Conservation (phyloP, 2,113 vertebrate genomes). For the Sigmodon hispidus region DNA sequence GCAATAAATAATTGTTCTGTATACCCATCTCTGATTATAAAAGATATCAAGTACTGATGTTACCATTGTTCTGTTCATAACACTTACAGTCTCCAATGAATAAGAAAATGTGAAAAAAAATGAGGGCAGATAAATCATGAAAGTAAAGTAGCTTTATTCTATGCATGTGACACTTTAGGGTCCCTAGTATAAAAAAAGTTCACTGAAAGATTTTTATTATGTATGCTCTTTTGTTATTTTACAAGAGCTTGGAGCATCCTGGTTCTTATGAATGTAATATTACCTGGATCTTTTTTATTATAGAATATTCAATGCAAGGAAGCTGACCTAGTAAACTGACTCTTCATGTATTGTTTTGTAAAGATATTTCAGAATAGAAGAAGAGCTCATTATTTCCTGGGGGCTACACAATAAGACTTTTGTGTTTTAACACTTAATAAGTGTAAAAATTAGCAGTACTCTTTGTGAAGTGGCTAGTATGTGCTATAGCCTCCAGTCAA, state of each 20-base stretch:
- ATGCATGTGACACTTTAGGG: neutral
- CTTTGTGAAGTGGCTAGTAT: no score
- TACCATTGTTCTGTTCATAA: neutral
- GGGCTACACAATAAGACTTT: neutral
- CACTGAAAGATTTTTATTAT: neutral
- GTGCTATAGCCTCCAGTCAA: no score
- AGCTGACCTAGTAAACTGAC: neutral
- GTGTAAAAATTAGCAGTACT: neutral
- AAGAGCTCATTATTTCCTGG: neutral
- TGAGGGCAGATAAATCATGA: neutral
- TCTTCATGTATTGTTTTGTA: neutral
- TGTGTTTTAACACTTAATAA: no score
- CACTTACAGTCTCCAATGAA: neutral
- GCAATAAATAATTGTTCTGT: neutral
- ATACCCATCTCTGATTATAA: neutral
- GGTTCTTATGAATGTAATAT: neutral
- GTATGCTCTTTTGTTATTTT: neutral
- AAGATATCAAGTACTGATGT: neutral
- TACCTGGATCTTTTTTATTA: neutral
- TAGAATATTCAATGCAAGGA: neutral
- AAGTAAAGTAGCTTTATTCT: neutral
- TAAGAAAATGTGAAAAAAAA: neutral
- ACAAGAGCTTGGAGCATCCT: neutral
- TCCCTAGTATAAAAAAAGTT: neutral
- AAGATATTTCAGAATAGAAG: neutral